Conservation (phyloP, 2,113 vertebrate genomes). For the Albula glossodonta region DNA sequence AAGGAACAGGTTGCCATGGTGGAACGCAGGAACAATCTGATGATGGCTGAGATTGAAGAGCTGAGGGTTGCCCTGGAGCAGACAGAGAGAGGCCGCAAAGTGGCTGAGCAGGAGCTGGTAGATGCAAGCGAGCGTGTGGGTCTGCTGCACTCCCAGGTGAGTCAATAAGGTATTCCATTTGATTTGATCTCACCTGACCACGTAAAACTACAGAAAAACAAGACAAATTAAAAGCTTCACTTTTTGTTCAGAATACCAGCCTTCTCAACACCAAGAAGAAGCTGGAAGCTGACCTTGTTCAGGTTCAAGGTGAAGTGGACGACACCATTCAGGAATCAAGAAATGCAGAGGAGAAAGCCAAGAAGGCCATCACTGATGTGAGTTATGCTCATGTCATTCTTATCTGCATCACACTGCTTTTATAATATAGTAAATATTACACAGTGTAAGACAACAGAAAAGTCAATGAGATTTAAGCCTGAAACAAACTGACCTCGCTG, state of each 20-base stretch:
- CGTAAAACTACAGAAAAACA: not conserved
- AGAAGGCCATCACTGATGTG: conserved; percentile 70
- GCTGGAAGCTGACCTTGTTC: conserved; percentile 71
- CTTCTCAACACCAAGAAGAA: conserved; percentile 81
- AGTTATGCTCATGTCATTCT: conserved; percentile 27
- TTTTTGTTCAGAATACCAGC: conserved; percentile 70
- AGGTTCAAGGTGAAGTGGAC: conserved; percentile 63
- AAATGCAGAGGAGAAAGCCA: conserved; percentile 70
- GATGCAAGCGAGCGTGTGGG: conserved; percentile 85
- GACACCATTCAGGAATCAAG: conserved; percentile 62
- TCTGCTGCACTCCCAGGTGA: conserved; percentile 86
- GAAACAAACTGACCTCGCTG: too few species aligned
- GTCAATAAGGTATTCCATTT: not conserved
- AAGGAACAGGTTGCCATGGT: conserved; percentile 85
- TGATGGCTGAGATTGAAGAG: conserved; percentile 85
- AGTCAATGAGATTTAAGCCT: too few species aligned
- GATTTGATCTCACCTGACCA: too few species aligned
- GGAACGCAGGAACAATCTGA: conserved; percentile 83
- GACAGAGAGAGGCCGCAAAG: conserved; percentile 80
- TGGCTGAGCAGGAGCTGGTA: conserved; percentile 85
- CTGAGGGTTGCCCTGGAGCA: conserved; percentile 81
- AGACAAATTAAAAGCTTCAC: not conserved
- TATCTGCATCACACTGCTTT: not conserved
- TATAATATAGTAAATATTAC: conserved; percentile 62
- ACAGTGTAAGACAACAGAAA: conserved; percentile 36